These are phyloP conservation scores for Malurus splendens DNA, from an alignment of 2,797 vertebrate genomes.

Conservation along the genomic window DNA sequence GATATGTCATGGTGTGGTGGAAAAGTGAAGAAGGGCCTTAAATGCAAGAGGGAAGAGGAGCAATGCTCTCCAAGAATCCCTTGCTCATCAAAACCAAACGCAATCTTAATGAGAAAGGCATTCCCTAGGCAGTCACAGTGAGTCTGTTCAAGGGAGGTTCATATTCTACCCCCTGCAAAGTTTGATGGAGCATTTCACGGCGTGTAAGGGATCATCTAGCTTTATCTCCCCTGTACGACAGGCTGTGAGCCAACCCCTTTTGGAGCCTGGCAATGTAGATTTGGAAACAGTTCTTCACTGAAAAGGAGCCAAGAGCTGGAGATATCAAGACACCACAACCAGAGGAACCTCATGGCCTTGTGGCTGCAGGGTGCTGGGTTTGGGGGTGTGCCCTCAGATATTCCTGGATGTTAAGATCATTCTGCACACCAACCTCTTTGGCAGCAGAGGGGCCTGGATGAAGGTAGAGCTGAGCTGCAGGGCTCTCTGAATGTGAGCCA, in stretches of 20 bases:
- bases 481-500: neutral
- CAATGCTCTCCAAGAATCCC: neutral
- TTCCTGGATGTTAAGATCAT: neutral
- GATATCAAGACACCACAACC: neutral
- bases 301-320: neutral
- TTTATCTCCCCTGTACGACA: neutral
- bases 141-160: neutral
- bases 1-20: fast-evolving
- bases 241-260: neutral
- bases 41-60: neutral
- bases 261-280: neutral
- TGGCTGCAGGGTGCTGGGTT: neutral
- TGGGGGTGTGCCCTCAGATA: neutral
- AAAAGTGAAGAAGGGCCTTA: neutral
- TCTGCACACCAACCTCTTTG: neutral
- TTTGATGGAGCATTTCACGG: conserved; percentile 27
- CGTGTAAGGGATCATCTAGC: neutral
- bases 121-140: neutral
- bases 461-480: neutral
- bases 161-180: neutral
- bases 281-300: neutral
- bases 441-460: neutral
- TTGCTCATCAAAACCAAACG: neutral
- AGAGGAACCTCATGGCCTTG: neutral
- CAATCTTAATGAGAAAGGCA: neutral